A percentile compares a stretch with the other conserved stretches of the same genome.
Conservation (phyloP, 2,113 vertebrate genomes). For the Jaculus jaculus region DNA sequence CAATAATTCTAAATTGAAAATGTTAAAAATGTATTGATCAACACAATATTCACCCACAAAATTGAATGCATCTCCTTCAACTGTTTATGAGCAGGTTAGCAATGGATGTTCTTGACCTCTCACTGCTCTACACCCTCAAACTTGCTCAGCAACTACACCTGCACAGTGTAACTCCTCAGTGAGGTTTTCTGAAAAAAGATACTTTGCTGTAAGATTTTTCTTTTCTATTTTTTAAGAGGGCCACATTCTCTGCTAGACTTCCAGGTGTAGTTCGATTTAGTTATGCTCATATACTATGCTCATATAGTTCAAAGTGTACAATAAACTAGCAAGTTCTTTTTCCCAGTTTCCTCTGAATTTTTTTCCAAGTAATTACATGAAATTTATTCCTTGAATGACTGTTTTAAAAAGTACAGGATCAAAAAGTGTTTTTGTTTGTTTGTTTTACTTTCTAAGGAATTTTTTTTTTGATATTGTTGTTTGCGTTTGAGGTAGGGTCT, state of each 20-base stretch:
- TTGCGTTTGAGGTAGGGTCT: too few species aligned
- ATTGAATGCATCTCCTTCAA: not conserved
- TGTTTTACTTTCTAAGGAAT: too few species aligned
- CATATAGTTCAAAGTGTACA: not conserved
- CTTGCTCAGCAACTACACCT: not conserved
- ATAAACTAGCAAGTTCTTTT: not conserved
- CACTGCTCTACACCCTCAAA: too few species aligned
- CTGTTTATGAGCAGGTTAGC: not conserved
- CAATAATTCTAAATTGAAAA: not conserved
- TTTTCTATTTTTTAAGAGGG: not conserved
- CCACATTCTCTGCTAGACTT: not conserved
- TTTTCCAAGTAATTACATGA: not conserved
- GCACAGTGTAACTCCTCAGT: not conserved
- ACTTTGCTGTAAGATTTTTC: not conserved
- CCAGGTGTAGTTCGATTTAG: not conserved
- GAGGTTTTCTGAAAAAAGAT: not conserved
- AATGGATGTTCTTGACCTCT: not conserved
- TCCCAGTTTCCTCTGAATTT: not conserved
- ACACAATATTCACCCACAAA: not conserved
- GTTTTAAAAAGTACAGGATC: not conserved
- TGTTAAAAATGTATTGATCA: not conserved
- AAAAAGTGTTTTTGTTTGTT: too few species aligned
- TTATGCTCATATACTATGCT: too few species aligned
- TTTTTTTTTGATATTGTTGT: too few species aligned
- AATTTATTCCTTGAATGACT: not conserved